Evolutionary conservation across 2,113 vertebrate species (phyloP).

Genomic region (Stegostoma tigrinum): DNA sequence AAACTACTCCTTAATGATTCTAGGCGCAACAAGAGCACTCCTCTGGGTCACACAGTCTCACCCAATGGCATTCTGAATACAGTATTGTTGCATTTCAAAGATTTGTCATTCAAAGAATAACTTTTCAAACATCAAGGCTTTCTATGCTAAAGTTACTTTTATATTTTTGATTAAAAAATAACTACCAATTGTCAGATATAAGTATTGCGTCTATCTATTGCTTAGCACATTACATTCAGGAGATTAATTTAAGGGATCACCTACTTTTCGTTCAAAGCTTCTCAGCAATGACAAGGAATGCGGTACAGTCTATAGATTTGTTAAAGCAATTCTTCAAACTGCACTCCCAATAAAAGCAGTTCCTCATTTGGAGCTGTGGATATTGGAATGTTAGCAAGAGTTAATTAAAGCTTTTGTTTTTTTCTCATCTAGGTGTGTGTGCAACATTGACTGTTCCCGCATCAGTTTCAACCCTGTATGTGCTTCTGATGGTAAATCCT

Average conservation of each 20-base stretch:
- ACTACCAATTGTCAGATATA: too few relatives aligned
- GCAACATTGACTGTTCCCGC: constrained; percentile 98
- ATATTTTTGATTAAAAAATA: background rate
- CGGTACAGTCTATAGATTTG: background rate
- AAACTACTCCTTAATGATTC: background rate
- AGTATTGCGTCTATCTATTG: background rate
- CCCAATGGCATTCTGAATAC: background rate
- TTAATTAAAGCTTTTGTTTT: background rate
- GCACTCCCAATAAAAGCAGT: background rate
- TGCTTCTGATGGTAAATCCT: constrained; percentile 94
- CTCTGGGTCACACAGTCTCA: background rate
- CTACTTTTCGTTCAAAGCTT: background rate
- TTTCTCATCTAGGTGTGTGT: constrained; percentile 79
- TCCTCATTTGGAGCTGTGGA: background rate
- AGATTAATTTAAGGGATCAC: background rate
- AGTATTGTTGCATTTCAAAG: background rate
- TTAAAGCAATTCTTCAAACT: background rate
- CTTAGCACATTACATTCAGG: background rate
- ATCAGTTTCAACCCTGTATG: constrained; percentile 99
- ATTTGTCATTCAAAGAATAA: background rate
- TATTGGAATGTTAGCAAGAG: background rate
- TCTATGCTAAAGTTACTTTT: too few relatives aligned
- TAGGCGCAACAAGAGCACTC: background rate
- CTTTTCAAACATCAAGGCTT: background rate
- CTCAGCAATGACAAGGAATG: background rate